Evolutionary conservation across 2,113 vertebrate genomes (phyloP), one percentile per base, ranked within the genome.

Genomic region (Scolopax mira): DNA sequence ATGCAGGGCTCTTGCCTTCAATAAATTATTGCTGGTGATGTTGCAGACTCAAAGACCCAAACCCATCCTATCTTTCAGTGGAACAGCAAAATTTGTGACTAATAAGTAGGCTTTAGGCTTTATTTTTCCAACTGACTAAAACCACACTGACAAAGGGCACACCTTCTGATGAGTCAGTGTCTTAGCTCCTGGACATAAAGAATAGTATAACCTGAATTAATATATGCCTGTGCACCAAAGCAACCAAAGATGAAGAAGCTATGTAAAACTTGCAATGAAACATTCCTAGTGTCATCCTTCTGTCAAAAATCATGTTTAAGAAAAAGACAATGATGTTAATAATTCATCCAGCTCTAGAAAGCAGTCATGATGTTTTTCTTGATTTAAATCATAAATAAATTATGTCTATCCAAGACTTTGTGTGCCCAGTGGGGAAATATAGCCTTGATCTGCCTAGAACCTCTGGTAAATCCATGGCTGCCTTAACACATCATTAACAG

Each of bases 401-500:
- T 8, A 85, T 82, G 41, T 79, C 54, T 90, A 4, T 52, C 70
- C 52, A 89, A 93, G 66, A 79, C 35, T 88, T 90, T 52, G 42
- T 85, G 30, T 91, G 82, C 77, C 60, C 64, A 39, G 16, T 67
- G 72, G 67, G 67, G 46, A 90, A 90, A 49, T 30, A 27, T 67
- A 55, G 33, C 51, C 79, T 78, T 93, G 83, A 81, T 93, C 83
- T 93, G 51, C 80, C 30, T 71, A 89, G 77, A 86, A 89, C 55
- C 33, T 60, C 69, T 93, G 48, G 55, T 81, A 95, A 94, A 94
- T 84, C 77, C 72, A 52, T 67, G 72, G 41, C 77, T 86, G 80
- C 69, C 77, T 96, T 86, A 94, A 93, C 94, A 88, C 69, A n/a
- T 90, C 79, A 71, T 93, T 95, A 92, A 92, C 55, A 93, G 72